Conservation (phyloP, 2,888 invertebrate genomes). For the Bellardia pandia region DNA sequence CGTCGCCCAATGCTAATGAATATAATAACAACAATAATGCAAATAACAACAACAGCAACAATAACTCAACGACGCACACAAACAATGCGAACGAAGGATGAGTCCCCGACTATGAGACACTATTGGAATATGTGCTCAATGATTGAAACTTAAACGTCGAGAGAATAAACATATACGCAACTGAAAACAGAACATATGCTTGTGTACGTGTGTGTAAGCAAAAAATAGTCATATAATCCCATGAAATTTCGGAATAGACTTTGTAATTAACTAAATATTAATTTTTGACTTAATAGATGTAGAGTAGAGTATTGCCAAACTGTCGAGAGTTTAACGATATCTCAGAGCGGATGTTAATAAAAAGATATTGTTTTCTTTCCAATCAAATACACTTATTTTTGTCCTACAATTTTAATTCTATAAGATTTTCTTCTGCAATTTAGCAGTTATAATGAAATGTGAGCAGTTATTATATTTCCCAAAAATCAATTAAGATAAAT, state of each 20-base stretch:
- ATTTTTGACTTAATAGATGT: slow-evolving; percentile 21
- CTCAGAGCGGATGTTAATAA: neutral
- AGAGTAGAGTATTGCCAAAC: neutral
- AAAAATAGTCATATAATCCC: neutral
- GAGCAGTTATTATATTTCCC: no score
- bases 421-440: no score
- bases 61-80: slow-evolving; percentile 69
- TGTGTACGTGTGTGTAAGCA: slow-evolving; percentile 44
- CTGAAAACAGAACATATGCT: slow-evolving; percentile 19
- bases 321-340: neutral
- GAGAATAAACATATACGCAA: slow-evolving; percentile 20
- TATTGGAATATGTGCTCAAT: slow-evolving; percentile 80
- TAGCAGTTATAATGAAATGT: no score
- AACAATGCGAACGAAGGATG: slow-evolving; percentile 78
- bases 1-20: slow-evolving; percentile 73
- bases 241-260: neutral
- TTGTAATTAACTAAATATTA: neutral
- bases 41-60: slow-evolving; percentile 60
- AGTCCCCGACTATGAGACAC: slow-evolving; percentile 78
- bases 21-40: slow-evolving; percentile 64
- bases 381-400: no score
- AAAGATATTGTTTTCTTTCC: neutral
- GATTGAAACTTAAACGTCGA: slow-evolving; percentile 75
- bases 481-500: no score
- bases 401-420: no score